Evolutionary conservation across 2,888 invertebrate species (phyloP).

Genomic region (Leptura quadrifasciata): DNA sequence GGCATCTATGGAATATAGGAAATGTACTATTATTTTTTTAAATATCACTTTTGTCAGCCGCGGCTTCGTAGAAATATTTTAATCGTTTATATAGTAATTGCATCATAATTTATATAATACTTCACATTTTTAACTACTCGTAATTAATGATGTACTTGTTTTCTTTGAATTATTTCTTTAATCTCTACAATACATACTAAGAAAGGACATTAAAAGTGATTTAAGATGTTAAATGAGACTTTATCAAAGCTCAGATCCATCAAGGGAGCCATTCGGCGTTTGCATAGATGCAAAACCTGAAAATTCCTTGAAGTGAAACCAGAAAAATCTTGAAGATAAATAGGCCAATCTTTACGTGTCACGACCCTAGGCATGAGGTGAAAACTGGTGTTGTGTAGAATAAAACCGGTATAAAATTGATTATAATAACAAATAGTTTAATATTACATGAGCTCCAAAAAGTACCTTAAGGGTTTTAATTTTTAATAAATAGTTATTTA

Average conservation of each 20-base stretch:
- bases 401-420: no score
- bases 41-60: no score
- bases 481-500: no score
- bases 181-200: constrained; percentile 46
- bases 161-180: no score
- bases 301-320: constrained; percentile 60
- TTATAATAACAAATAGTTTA: no score
- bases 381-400: constrained; percentile 17
- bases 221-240: constrained; percentile 59
- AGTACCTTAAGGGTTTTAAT: no score
- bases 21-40: no score
- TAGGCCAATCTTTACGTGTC: constrained; percentile 66
- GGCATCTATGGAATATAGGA: not conserved
- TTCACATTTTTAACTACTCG: no score
- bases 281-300: constrained; percentile 53
- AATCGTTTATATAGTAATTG: no score
- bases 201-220: constrained; percentile 63
- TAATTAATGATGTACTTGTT: no score
- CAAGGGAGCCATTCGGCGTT: constrained; percentile 60
- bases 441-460: no score
- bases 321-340: constrained; percentile 66
- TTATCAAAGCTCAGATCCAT: constrained; percentile 62
- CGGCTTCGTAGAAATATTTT: no score
- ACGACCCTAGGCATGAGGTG: constrained; percentile 50
- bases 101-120: constrained; percentile 15